Evolutionary conservation across 2,797 vertebrate genomes (phyloP), one percentile per base, ranked within the genome.

Genomic region (Tauraco hartlaubi): DNA sequence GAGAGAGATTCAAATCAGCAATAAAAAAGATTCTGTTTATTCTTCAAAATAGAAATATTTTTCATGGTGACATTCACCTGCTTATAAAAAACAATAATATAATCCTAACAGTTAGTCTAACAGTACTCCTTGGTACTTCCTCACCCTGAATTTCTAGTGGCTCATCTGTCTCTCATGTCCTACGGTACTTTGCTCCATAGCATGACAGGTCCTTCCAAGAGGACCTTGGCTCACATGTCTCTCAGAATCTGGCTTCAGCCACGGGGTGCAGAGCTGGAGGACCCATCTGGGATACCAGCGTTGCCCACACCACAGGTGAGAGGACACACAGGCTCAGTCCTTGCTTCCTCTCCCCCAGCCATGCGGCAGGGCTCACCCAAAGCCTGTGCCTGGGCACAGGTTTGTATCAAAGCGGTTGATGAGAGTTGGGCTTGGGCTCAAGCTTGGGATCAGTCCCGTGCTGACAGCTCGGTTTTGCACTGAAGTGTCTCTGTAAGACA

Each of bases 211-310:
- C 20, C 28, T 64, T 64, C 26, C 26, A 63, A 19, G 20, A 74
- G 49, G 29, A 52, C 33, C 20, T 19, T 31, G 49, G 21, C 31
- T 59, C 26, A 43, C 4, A 2, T 5, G 9, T 26, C 20, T 28
- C 43, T 37, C 22, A 19, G 9, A 11, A 21, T 55, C 37, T 46
- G 48, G 21, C 41, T 77, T 43, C 25, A 62, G 59, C 16, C 29
- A 10, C 0, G 4, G 39, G 29, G 22, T 37, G 25, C 26, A 62
- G 59, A 73, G 37, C 66, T 52, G 72, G 19, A 56, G 37, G 16
- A 82, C 18, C 3, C 33, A 51, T 43, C 22, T 3, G 1, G 26
- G n/a, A 39, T 7, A 26, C 23, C 2, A 0, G 17, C 2, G 1
- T 26, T 31, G 52, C 39, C 35, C 35, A 14, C 8, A 25, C 11